Evolutionary conservation across 2,797 vertebrate species (phyloP).

Genomic region (Spinibarbus caldwelli): DNA sequence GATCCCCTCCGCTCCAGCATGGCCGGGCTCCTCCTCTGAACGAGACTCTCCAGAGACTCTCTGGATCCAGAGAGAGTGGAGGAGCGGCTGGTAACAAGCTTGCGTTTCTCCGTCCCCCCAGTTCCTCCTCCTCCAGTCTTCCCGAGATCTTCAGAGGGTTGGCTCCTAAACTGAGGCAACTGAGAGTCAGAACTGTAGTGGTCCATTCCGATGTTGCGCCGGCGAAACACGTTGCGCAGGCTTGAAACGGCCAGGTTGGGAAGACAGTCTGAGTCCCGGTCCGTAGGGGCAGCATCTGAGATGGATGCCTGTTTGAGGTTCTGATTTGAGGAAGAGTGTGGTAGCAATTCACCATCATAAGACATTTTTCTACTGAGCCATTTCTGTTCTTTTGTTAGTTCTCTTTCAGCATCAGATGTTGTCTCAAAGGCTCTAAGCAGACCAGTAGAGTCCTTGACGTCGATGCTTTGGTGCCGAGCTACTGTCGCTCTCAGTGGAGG

Average conservation of each 20-base stretch:
- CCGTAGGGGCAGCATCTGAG: constrained; percentile 59
- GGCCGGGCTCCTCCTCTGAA: constrained; percentile 71
- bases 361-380: constrained; percentile 81
- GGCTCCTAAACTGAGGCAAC: constrained; percentile 71
- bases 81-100: constrained; percentile 74
- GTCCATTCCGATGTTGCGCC: constrained; percentile 80
- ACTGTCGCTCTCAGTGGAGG: constrained; percentile 66
- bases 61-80: constrained; percentile 77
- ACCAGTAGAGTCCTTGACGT: constrained; percentile 78
- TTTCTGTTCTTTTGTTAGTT: constrained; percentile 54
- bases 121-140: constrained; percentile 45
- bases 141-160: constrained; percentile 60
- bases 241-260: constrained; percentile 81
- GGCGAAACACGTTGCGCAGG: constrained; percentile 81
- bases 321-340: constrained; percentile 74
- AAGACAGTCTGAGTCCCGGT: constrained; percentile 73
- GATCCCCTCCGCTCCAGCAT: constrained; percentile 81
- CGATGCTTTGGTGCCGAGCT: constrained; percentile 82
- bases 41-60: constrained; percentile 76
- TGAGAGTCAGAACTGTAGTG: constrained; percentile 90
- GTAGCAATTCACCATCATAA: constrained; percentile 80
- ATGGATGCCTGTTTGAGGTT: constrained; percentile 73
- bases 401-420: constrained; percentile 59
- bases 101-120: constrained; percentile 75
- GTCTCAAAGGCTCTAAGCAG: constrained; percentile 77